Evolutionary conservation across 2,888 invertebrate genomes (phyloP).

Genomic region (Chrysomela aeneicollis): DNA sequence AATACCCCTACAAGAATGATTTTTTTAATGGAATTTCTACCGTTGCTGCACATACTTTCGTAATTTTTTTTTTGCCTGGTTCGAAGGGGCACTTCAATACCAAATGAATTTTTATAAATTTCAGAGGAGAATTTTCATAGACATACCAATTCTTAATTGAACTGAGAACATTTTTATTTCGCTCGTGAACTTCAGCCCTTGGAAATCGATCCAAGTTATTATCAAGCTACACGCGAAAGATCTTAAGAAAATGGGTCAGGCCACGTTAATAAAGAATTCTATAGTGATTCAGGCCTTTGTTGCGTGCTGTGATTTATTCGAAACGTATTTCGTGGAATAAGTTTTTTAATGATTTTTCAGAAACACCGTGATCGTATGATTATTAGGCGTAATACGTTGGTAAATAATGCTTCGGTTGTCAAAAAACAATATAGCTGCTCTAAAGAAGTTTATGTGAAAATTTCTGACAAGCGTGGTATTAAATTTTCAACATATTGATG

Average conservation of each 20-base stretch:
- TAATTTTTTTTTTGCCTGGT: too few relatives aligned
- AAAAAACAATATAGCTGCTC: neutral
- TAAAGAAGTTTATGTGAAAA: too few relatives aligned
- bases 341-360: neutral
- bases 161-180: neutral
- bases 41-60: too few relatives aligned
- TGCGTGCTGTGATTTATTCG: neutral
- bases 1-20: too few relatives aligned
- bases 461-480: too few relatives aligned
- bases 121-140: too few relatives aligned
- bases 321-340: neutral
- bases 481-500: too few relatives aligned
- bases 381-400: too few relatives aligned
- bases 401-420: neutral
- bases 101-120: too few relatives aligned
- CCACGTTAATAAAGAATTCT: constrained; percentile 1
- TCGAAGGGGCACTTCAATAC: too few relatives aligned
- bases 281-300: neutral
- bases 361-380: neutral
- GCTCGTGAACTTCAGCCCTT: neutral
- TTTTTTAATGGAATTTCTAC: too few relatives aligned
- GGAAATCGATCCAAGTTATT: neutral
- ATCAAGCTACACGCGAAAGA: neutral
- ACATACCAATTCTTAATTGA: too few relatives aligned
- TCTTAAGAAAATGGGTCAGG: neutral